Conservation (phyloP, 1,140 invertebrate genomes). For the Cydia amplana region DNA sequence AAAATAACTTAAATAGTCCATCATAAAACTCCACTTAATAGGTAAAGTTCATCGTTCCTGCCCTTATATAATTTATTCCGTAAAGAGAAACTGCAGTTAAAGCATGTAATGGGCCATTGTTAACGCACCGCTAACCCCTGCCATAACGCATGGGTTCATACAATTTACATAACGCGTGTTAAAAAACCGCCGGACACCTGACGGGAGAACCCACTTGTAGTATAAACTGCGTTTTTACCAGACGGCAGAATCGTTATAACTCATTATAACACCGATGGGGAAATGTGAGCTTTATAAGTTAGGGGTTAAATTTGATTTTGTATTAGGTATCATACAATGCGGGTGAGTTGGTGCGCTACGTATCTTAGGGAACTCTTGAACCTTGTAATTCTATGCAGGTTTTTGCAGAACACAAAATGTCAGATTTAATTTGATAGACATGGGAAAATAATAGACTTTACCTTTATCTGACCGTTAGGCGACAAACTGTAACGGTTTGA, state of each 20-base stretch:
- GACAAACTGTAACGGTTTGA: neutral
- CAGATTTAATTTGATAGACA: neutral
- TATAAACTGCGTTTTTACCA: neutral
- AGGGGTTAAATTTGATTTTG: neutral
- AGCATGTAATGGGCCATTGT: slow-evolving; percentile 27
- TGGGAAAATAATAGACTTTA: neutral
- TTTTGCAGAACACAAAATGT: neutral
- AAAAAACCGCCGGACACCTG: neutral
- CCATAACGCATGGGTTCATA: slow-evolving; percentile 23
- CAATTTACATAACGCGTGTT: slow-evolving; percentile 17
- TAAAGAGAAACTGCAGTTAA: slow-evolving; percentile 32
- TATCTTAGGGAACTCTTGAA: neutral
- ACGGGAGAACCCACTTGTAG: neutral
- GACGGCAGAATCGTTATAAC: neutral
- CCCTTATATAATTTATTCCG: slow-evolving; percentile 10
- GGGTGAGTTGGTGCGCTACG: neutral
- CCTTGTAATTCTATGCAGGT: slow-evolving; percentile 11
- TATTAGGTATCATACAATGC: neutral
- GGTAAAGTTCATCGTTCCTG: slow-evolving; percentile 20
- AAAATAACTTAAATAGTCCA: neutral
- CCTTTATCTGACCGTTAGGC: neutral
- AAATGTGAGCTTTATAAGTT: neutral
- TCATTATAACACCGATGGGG: slow-evolving; percentile 1
- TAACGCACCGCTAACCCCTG: slow-evolving; percentile 8
- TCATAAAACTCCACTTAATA: slow-evolving; percentile 12